Conservation (phyloP, 2,888 invertebrate species). For the Cyclophora albipunctata region DNA sequence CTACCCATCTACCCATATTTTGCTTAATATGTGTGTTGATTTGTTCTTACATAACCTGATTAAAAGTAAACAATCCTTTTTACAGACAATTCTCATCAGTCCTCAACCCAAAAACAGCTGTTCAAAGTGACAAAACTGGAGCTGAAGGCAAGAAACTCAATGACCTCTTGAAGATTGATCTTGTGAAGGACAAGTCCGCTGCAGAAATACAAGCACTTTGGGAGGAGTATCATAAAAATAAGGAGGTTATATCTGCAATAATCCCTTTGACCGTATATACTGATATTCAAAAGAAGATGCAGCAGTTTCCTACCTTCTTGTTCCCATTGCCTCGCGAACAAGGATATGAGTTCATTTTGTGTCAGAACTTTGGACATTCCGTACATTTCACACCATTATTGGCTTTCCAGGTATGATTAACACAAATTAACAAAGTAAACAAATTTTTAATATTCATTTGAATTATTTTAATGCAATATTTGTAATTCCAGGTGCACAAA, state of each 20-base stretch:
- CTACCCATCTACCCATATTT: no score
- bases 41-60: background rate
- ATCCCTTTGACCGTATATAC: slow-evolving; percentile 78
- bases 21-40: no score
- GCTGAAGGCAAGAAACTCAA: slow-evolving; percentile 70
- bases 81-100: slow-evolving; percentile 78
- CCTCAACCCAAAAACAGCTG: slow-evolving; percentile 76
- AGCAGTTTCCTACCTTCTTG: slow-evolving; percentile 81
- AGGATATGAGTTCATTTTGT: slow-evolving; percentile 90
- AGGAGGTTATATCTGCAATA: slow-evolving; percentile 84
- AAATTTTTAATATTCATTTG: no score
- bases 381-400: slow-evolving; percentile 90
- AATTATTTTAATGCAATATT: background rate
- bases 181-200: slow-evolving; percentile 80
- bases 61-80: background rate
- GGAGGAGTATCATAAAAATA: slow-evolving; percentile 86
- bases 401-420: slow-evolving; percentile 82
- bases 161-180: slow-evolving; percentile 85
- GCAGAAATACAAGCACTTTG: slow-evolving; percentile 85
- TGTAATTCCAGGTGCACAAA: slow-evolving; percentile 78
- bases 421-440: background rate
- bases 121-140: slow-evolving; percentile 23
- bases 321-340: slow-evolving; percentile 87
- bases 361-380: slow-evolving; percentile 81
- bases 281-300: slow-evolving; percentile 73